Evolutionary conservation across 1,140 invertebrate genomes (phyloP), one percentile per base, ranked within the genome.

Genomic region (Drosophila sturtevanti): DNA sequence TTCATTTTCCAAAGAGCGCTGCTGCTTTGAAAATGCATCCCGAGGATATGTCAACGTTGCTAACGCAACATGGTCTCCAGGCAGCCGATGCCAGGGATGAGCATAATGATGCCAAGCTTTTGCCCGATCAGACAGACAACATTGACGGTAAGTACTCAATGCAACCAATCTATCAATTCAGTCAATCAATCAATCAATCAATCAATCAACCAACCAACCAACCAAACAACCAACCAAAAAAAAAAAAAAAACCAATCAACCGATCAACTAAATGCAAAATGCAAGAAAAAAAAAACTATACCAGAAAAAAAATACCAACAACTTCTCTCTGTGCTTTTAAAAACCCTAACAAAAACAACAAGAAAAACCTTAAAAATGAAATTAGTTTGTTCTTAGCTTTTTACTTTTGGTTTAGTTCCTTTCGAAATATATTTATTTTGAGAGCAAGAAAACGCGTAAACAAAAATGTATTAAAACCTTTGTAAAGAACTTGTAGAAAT

Each of bases 91-190:
- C 74, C 37, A 68, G 90, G 60, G 90, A 92, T 11, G 91, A 92
- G 61, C 91, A 92, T 44, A 91, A 90, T 58, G 91, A 92, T 70
- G 74, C 77, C 67, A 92, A 92, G 67, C 90, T 84, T 68, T 56
- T 91, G 73, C 79, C 81, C 60, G 91, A 92, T 62, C 91, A 89
- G 58, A 90, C 91, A 48, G 91, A 92, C 71, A 92, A 92, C 69
- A 92, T 92, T 75, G 91, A 92, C 81, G 91, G 91, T 92, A 72
- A 92, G 91, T 92, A 66, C 52, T n/a, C 11, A 31, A 24, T 5
- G 27, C 68, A 68, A 70, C 16, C 14, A 35, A 58, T 12, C 14
- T 11, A 34, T 18, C 14, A 31, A 31, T 31, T 31, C 14, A 35
- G 31, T 18, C 14, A 5, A 34, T 18, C 14, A 35, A 24, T 55